These are phyloP conservation scores for Drosophila melanosoma DNA, from an alignment of 2,888 invertebrate genomes.

Conservation along the genomic window DNA sequence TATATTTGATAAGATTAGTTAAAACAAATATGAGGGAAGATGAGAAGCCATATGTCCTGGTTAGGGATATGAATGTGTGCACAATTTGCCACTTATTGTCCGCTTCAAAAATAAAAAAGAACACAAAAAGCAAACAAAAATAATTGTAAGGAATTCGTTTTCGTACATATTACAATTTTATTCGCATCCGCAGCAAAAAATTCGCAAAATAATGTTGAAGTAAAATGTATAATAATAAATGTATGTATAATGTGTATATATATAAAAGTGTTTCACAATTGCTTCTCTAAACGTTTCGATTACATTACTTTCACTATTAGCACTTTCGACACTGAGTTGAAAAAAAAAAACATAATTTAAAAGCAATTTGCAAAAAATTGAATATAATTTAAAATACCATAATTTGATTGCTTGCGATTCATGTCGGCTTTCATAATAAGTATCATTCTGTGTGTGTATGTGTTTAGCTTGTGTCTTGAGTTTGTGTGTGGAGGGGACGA, in stretches of 20 bases:
- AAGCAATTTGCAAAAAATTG: constrained; percentile 57
- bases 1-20: constrained; percentile 70
- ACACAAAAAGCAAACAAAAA: constrained; percentile 29
- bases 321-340: constrained; percentile 61
- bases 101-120: constrained; percentile 37
- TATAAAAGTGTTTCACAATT: constrained; percentile 67
- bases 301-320: constrained; percentile 62
- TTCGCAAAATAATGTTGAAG: constrained; percentile 52
- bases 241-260: constrained; percentile 36
- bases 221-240: constrained; percentile 53
- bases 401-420: constrained; percentile 72
- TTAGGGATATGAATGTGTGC: constrained; percentile 16
- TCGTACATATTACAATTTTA: constrained; percentile 68
- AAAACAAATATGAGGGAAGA: constrained; percentile 22
- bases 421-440: constrained; percentile 39
- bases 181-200: constrained; percentile 68
- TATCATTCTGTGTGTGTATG: constrained; percentile 40
- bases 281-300: constrained; percentile 43
- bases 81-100: constrained; percentile 59
- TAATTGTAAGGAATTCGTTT: constrained; percentile 16
- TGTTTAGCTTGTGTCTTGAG: constrained; percentile 20
- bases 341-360: constrained; percentile 35
- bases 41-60: constrained; percentile 4
- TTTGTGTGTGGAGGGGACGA: constrained; percentile 26
- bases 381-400: constrained; percentile 64